phyloP scores from a whole-genome alignment of 92 coral and sea anemone genomes.

The Porites lobata region DNA sequence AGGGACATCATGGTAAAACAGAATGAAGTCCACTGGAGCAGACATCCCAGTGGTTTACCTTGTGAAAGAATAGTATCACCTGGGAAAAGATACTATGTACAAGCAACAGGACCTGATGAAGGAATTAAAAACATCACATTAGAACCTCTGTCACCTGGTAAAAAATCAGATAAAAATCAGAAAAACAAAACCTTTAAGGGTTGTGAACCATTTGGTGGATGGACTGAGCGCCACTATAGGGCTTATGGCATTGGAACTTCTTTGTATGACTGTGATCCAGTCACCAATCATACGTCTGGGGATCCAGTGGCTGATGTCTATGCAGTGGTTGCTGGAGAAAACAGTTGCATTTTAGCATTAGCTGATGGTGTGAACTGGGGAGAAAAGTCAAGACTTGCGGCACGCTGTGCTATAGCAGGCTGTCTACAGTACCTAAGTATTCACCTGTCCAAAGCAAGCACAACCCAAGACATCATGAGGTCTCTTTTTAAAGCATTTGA shows the following conservation, averaged over 20 bases:
- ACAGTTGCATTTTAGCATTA: slow-evolving; percentile 89
- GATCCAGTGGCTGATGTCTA: slow-evolving; percentile 98
- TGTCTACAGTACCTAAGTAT: slow-evolving; percentile 84
- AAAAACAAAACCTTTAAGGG: slow-evolving; percentile 45
- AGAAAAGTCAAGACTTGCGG: slow-evolving; percentile 95
- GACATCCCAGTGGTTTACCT: slow-evolving; percentile 69
- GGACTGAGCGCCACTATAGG: slow-evolving; percentile 82
- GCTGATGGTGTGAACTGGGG: slow-evolving; percentile 99
- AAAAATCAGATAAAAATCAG: slow-evolving; percentile 36
- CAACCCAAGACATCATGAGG: slow-evolving; percentile 83
- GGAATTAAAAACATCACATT: slow-evolving; percentile 76
- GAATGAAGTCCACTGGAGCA: slow-evolving; percentile 78
- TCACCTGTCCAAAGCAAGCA: slow-evolving; percentile 72
- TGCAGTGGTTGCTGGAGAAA: slow-evolving; percentile 93
- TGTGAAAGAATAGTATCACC: slow-evolving; percentile 73
- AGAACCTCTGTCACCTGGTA: slow-evolving; percentile 26
- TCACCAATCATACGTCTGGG: slow-evolving; percentile 71
- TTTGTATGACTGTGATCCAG: slow-evolving; percentile 90
- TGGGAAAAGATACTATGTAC: slow-evolving; percentile 65
- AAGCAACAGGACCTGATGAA: slow-evolving; percentile 96
- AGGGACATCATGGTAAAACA: slow-evolving; percentile 77
- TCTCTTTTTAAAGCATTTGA: slow-evolving; percentile 81
- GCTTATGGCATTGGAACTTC: slow-evolving; percentile 94
- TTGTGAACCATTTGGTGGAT: slow-evolving; percentile 63
- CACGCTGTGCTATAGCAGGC: slow-evolving; percentile 95